Evolutionary conservation across 2,888 invertebrate genomes (phyloP).

Genomic region (Odontocolon sp.): DNA sequence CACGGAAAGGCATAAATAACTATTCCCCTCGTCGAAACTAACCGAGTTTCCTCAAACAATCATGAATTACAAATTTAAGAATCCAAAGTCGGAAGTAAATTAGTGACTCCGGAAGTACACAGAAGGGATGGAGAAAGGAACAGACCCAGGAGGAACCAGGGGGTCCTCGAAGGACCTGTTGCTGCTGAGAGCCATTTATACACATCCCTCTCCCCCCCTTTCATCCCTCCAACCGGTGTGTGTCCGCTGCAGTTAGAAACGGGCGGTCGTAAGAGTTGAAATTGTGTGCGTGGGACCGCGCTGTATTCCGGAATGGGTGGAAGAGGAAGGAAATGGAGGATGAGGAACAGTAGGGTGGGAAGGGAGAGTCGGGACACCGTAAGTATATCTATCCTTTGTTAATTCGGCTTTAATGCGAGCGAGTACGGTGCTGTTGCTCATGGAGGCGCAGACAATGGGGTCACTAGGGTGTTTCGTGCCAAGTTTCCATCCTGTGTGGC

Average conservation of each 20-base stretch:
- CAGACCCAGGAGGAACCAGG: slow-evolving; percentile 31
- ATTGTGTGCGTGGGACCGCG: slow-evolving; percentile 50
- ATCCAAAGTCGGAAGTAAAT: slow-evolving; percentile 24
- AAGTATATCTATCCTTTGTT: slow-evolving; percentile 75
- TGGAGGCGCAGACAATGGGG: slow-evolving; percentile 72
- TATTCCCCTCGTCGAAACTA: too few relatives aligned
- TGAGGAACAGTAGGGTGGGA: slow-evolving; percentile 35
- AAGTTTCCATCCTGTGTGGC: slow-evolving; percentile 69
- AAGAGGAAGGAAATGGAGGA: slow-evolving; percentile 34
- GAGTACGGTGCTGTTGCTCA: slow-evolving; percentile 66
- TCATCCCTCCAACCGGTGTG: slow-evolving; percentile 43
- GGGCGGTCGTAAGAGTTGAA: slow-evolving; percentile 61
- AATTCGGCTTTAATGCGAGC: slow-evolving; percentile 75
- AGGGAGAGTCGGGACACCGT: slow-evolving; percentile 42
- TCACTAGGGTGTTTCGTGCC: slow-evolving; percentile 75
- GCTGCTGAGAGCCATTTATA: slow-evolving; percentile 66
- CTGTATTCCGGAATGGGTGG: slow-evolving; percentile 58
- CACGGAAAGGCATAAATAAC: too few relatives aligned
- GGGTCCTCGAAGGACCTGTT: slow-evolving; percentile 73
- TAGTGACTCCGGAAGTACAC: slow-evolving; percentile 13
- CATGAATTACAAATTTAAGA: neutral
- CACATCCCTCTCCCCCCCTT: slow-evolving; percentile 15
- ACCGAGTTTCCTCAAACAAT: neutral
- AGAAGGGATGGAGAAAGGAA: neutral
- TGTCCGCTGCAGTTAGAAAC: slow-evolving; percentile 71